phyloP scores from a whole-genome alignment of 2,888 invertebrate species.

The Macrophya annulata region DNA sequence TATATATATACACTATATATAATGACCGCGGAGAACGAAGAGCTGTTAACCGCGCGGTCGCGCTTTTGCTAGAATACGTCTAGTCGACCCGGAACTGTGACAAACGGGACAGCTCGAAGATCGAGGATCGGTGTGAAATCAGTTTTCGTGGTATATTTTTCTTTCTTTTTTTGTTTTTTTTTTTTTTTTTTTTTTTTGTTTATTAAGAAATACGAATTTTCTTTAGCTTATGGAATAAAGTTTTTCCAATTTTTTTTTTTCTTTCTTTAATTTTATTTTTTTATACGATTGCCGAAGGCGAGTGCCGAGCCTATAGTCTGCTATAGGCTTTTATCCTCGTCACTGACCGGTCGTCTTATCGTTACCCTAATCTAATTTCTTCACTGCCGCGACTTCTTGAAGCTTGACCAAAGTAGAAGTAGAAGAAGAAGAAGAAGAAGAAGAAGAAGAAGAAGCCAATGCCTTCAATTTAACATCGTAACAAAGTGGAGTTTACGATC shows the following conservation, averaged over 20 bases:
- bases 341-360: neutral
- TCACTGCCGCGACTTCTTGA: neutral
- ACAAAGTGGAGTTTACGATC: slow-evolving; percentile 27
- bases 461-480: slow-evolving; percentile 22
- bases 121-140: neutral
- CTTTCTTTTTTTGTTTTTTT: neutral
- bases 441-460: slow-evolving; percentile 35
- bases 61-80: too few relatives aligned
- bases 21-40: too few relatives aligned
- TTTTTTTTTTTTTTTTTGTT: neutral
- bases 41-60: too few relatives aligned
- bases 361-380: neutral
- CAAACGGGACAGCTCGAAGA: neutral
- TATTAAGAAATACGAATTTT: too few relatives aligned
- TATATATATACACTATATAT: too few relatives aligned
- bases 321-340: neutral
- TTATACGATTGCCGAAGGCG: neutral
- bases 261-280: too few relatives aligned
- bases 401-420: slow-evolving; percentile 50
- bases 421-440: slow-evolving; percentile 52
- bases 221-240: too few relatives aligned
- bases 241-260: neutral
- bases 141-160: neutral
- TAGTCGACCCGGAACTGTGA: neutral
- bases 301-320: neutral